Base-by-base conservation (phyloP, 2,113 vertebrate species). In the Clarias macrocephalus region DNA sequence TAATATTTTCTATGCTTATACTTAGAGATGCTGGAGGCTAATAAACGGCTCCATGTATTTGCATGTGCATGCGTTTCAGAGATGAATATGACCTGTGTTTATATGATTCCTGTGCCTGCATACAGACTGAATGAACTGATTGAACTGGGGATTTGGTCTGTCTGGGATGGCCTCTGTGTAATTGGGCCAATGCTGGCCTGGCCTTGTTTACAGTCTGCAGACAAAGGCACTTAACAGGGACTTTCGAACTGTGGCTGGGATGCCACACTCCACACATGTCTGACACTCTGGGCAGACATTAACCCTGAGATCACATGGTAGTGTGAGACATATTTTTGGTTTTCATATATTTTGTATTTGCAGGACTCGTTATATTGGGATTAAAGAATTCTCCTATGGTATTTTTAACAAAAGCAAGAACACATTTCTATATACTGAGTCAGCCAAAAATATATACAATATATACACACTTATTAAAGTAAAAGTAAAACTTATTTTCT, bases 161-260 rank as follows among this genome's bases (percentile, higher is more conserved):
- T 89, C 85, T 80, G n/a, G 28, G 73, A 56, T 60, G 75, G 56
- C 62, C 85, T 83, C 72, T 57, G 82, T 73, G 65, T 89, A 89
- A 85, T 33, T 89, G 77, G 66, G 85, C 66, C 85, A 87, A 48
- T 87, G 30, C 85, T 82, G 16, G n/a, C 52, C 82, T 89, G 85
- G 82, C 82, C 75, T 81, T 86, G 83, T 87, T 89, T 87, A 89
- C 54, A 85, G 66, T 54, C 57, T 75, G 81, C 66, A 84, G 65
- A 87, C 82, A 87, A 88, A 85, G 70, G n/a, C 63, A 80, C 75
- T 70, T 80, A 56, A 52, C 80, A 84, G 72, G 48, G 81, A 83
- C 81, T 79, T 84, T 77, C 72, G 63, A 86, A 75, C 63, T 81
- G 66, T 72, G 65, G 65, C 54, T 19, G 66, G 65, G 6, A 82